Evolutionary conservation across 2,797 vertebrate species (phyloP), one percentile per base, ranked within the genome.

Genomic region (Nothura maculosa): DNA sequence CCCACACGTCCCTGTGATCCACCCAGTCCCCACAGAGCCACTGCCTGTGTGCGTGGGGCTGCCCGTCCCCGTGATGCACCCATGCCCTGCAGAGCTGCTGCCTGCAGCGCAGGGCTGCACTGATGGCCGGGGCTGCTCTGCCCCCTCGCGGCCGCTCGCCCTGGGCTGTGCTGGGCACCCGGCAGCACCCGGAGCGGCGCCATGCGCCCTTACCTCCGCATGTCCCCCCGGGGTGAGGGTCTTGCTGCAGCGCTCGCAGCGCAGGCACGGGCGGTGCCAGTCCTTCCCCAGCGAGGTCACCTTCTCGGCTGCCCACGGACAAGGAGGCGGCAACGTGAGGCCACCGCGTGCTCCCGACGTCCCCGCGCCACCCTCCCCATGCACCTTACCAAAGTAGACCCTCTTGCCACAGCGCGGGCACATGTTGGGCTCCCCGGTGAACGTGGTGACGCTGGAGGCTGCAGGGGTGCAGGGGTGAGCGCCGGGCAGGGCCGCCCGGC

Each of bases 271-370:
- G 27, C 99, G 98, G 96, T 99, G 99, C 99, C 99, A 99, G 97
- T 99, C 99, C 92, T 99, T 99, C 42, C 99, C 99, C 97, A 99
- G 98, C 0, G 99, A 99, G 3, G 99, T 99, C 98, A 99, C 99
- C 98, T 99, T 99, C 97, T 99, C 99, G 0, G 99, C 99, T 99
- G 87, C 8, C 86, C 72, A 1, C 60, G 47, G 28, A 90, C 64
- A 43, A 62, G 63, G 1, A 69, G 47, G 47, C 47, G 7, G 47
- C 47, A 25, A 24, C 12, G 24, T 48, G 47, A 48, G 47, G 47
- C 47, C 22, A 7, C 47, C 24, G 9, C 24, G 47, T 14, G 47
- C 24, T 24, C 47, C 12, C 22, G 22, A 4, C 24, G 12, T 48
- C 47, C 22, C 47, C 47, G 24, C 47, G 47, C 47, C 12, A 12